Conservation (phyloP, 1,140 invertebrate genomes). For the Rhagoletis zephyria region DNA sequence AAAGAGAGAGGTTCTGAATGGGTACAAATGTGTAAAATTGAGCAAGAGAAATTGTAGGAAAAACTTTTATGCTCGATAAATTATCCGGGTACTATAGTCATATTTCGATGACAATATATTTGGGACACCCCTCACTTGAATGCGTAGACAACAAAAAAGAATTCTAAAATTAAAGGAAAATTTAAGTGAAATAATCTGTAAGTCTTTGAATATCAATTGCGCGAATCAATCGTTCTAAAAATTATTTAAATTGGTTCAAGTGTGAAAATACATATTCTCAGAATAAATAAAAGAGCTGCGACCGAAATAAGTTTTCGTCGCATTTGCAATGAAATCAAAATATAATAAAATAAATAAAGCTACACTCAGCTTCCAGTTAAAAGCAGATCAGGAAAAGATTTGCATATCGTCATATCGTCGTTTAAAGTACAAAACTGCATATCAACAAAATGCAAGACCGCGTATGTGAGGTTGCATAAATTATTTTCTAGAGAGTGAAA, state of each 20-base stretch:
- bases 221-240: neutral
- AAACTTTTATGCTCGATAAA: too few species aligned
- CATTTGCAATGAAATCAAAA: neutral
- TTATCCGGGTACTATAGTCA: too few species aligned
- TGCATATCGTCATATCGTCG: neutral
- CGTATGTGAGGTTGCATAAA: too few species aligned
- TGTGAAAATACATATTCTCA: slow-evolving; percentile 41
- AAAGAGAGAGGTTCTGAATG: too few species aligned
- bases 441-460: too few species aligned
- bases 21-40: too few species aligned
- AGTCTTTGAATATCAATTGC: neutral
- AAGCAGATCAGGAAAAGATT: slow-evolving; percentile 21
- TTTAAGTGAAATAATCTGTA: neutral
- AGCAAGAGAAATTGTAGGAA: too few species aligned
- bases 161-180: neutral
- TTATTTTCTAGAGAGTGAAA: too few species aligned
- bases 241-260: slow-evolving; percentile 1
- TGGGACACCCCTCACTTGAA: too few species aligned
- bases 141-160: neutral
- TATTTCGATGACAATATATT: too few species aligned
- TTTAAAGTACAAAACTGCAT: too few species aligned
- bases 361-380: neutral
- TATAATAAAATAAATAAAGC: neutral
- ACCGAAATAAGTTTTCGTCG: neutral
- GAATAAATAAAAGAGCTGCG: slow-evolving; percentile 25